Evolutionary conservation across 2,888 invertebrate genomes (phyloP).

Genomic region (Scaptomyza parva): DNA sequence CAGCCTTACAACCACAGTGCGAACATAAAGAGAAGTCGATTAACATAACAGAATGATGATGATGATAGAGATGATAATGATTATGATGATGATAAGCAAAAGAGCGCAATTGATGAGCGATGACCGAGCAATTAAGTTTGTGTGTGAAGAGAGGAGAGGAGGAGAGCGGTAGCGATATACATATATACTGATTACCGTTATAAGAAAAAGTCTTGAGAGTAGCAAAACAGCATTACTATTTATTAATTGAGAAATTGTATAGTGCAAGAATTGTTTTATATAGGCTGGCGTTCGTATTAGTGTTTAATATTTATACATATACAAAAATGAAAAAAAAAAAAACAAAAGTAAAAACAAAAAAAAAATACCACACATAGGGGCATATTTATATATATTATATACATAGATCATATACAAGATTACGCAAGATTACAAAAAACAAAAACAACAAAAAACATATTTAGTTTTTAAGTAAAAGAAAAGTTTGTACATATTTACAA

Average conservation of each 20-base stretch:
- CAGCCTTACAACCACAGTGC: constrained; percentile 30
- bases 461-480: constrained; percentile 46
- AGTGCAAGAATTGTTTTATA: constrained; percentile 73
- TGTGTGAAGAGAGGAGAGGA: not conserved
- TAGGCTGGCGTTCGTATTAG: constrained; percentile 77
- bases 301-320: constrained; percentile 79
- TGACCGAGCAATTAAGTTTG: constrained; percentile 14
- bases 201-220: constrained; percentile 45
- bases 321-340: constrained; percentile 42
- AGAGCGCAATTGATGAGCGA: constrained; percentile 26
- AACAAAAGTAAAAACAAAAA: constrained; percentile 30
- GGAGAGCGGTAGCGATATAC: constrained; percentile 9
- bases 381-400: constrained; percentile 65
- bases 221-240: constrained; percentile 74
- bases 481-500: constrained; percentile 81
- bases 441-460: constrained; percentile 38
- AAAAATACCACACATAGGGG: constrained; percentile 59
- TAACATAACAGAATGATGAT: too few species aligned
- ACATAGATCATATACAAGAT: constrained; percentile 60
- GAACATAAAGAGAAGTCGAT: too few species aligned
- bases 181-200: constrained; percentile 30
- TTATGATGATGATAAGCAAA: constrained; percentile 7
- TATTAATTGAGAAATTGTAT: constrained; percentile 73
- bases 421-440: constrained; percentile 38
- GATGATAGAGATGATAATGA: not conserved